Evolutionary conservation across 2,113 vertebrate genomes (phyloP).

Genomic region (Mesembrinibis cayennensis): DNA sequence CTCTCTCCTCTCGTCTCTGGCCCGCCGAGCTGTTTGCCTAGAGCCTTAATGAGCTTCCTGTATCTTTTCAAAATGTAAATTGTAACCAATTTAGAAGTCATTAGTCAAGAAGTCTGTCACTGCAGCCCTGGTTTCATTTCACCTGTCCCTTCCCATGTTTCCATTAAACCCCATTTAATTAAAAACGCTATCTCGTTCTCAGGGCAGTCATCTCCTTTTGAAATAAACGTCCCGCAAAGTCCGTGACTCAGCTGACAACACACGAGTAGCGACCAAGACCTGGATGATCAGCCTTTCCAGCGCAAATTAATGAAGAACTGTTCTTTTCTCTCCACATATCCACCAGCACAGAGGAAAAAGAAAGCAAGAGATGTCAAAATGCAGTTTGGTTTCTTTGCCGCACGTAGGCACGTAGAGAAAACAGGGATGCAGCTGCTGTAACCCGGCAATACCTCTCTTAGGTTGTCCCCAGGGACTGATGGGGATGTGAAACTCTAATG

Average conservation of each 20-base stretch:
- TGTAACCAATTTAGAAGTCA: background rate
- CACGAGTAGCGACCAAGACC: fast-evolving
- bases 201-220: background rate
- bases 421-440: background rate
- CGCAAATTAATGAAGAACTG: background rate
- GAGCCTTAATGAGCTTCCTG: background rate
- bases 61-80: slow-evolving; percentile 22
- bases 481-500: background rate
- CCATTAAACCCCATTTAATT: slow-evolving; percentile 35
- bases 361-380: background rate
- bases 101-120: background rate
- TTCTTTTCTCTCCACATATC: background rate
- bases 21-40: background rate
- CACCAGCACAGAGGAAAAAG: background rate
- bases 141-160: background rate
- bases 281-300: background rate
- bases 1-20: background rate
- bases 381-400: background rate
- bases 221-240: background rate
- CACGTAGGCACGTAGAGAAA: background rate
- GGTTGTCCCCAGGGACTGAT: background rate
- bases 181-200: background rate
- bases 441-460: background rate
- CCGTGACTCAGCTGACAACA: background rate
- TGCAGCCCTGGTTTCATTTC: background rate